Percentiles rank a stretch among this genome's conserved stretches.
Conservation (phyloP, 1,140 invertebrate species). For the Aporrectodea caliginosa region DNA sequence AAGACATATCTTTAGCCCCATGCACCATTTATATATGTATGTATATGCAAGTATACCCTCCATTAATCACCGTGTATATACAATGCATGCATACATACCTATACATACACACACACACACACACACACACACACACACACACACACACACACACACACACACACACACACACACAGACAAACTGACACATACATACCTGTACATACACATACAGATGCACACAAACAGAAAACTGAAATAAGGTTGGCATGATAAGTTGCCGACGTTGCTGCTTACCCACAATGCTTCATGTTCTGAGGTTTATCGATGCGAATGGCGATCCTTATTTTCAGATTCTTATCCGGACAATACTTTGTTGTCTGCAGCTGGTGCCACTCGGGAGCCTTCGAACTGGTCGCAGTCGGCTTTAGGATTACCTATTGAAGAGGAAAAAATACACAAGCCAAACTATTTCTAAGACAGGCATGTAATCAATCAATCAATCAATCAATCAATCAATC, state of each 20-base stretch:
- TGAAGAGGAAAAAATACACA: conserved; percentile 10
- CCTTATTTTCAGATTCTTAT: conserved; percentile 91
- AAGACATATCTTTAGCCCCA: too few species aligned
- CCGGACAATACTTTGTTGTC: conserved; percentile 86
- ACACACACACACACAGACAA: neutral
- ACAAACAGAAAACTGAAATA: too few species aligned
- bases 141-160: neutral
- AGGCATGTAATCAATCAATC: too few species aligned
- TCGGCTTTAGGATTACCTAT: conserved; percentile 71
- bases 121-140: neutral
- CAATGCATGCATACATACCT: too few species aligned
- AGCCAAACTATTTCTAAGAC: neutral
- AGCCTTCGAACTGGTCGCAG: conserved; percentile 80
- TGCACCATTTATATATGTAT: too few species aligned
- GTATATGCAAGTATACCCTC: too few species aligned
- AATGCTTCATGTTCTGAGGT: conserved; percentile 98
- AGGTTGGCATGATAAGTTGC: too few species aligned
- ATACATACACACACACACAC: neutral
- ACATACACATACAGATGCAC: neutral
- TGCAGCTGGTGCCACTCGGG: conserved; percentile 98
- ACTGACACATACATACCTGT: neutral
- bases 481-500: too few species aligned
- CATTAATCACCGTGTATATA: too few species aligned
- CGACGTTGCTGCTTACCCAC: too few species aligned
- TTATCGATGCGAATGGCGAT: conserved; percentile 98